Conservation (phyloP, 2,113 vertebrate genomes). For the Saguinus midas region DNA sequence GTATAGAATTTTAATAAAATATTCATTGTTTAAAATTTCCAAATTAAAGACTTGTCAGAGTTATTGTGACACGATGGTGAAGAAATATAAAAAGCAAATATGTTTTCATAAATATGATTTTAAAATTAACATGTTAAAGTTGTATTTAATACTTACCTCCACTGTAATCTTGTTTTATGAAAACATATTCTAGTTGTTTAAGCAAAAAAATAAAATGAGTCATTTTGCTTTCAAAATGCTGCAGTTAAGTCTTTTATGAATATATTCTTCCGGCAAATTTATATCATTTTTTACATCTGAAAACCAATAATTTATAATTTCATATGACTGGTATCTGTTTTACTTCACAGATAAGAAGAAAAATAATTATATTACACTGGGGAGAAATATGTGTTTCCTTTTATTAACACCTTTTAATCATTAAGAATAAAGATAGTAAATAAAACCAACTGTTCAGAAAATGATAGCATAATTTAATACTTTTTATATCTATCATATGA, state of each 20-base stretch:
- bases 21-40: not conserved
- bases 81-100: not conserved
- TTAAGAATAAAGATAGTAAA: not conserved
- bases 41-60: not conserved
- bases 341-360: not conserved
- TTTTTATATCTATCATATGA: not conserved
- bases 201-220: not conserved
- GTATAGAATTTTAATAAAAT: not conserved
- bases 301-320: not conserved
- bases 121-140: not conserved
- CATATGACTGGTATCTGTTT: not conserved
- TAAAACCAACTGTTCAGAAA: not conserved
- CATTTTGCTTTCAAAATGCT: not conserved
- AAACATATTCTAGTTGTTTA: not conserved
- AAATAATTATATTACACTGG: not conserved
- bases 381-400: not conserved
- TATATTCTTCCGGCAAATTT: not conserved
- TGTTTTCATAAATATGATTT: slow-evolving; percentile 34
- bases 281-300: not conserved
- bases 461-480: not conserved
- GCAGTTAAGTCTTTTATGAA: not conserved
- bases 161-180: not conserved
- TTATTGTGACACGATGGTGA: not conserved
- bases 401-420: not conserved
- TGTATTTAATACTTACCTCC: not conserved